Evolutionary conservation across 2,888 invertebrate genomes (phyloP), one percentile per base, ranked within the genome.

Genomic region (Protophormia terraenovae): DNA sequence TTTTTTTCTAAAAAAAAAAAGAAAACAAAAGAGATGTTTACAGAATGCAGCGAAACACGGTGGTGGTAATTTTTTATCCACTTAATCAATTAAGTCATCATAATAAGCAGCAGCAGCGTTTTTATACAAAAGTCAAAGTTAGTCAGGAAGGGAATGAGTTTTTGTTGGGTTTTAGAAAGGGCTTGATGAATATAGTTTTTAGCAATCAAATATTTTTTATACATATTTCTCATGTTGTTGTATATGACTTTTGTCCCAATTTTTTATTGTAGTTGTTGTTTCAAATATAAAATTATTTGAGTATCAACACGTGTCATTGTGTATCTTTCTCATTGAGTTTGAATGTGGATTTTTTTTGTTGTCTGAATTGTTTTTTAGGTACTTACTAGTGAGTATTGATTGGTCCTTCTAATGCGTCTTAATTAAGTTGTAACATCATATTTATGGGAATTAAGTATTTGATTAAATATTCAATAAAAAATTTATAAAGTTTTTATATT

Each of bases 51-150:
- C 27, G 24, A n/a, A 41, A 16, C 47, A 5, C 19, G 83, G 78
- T 88, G 88, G 87, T 87, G 84, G 86, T 60, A 86, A 86, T 89
- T 91, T 91, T 91, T 91, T 90, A 90, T 89, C 83, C 89, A 89
- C 88, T 90, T 88, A 90, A 91, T 89, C 91, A 91, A 90, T 91
- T 90, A 91, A 91, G 91, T 89, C 89, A 88, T 91, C 88, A 73
- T 75, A 78, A 62, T 47, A 14, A 50, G 16, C 29, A 10, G 35
- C 29, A 22, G 35, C 60, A 19, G 24, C 2, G 1, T 29, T 58
- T 58, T 41, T 19, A 60, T 32, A 3, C n/a, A 45, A 2, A 14
- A 22, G 5, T 4, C 3, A 12, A 41, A 10, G n/a, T n/a, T n/a
- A n/a, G n/a, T n/a, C n/a, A n/a, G n/a, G 45, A 60, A 41, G 5